A percentile compares a stretch with the other conserved stretches of the same genome.
phyloP scores from a whole-genome alignment of 2,797 vertebrate genomes.

The Rachycentron canadum region DNA sequence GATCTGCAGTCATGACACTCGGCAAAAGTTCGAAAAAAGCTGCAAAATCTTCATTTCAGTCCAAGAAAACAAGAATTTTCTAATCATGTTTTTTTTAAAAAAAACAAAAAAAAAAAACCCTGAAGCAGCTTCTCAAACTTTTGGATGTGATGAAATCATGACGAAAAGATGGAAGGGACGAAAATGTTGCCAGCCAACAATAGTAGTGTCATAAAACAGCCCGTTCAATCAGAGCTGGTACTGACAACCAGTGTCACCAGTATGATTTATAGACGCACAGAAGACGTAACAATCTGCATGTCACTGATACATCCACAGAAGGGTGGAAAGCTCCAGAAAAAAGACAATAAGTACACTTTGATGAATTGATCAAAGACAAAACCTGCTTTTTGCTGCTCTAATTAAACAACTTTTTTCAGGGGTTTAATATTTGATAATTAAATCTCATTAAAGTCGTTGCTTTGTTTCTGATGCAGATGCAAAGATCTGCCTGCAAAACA shows the following conservation, averaged over 20 bases:
- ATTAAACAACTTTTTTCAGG: neutral
- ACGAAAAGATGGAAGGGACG: neutral
- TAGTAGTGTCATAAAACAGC: neutral
- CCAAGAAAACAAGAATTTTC: neutral
- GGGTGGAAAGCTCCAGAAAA: neutral
- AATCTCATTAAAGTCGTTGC: neutral
- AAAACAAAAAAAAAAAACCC: no score
- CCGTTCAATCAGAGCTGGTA: neutral
- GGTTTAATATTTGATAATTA: neutral
- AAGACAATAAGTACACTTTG: neutral
- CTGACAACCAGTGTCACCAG: neutral
- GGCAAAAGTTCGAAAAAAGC: neutral
- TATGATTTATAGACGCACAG: neutral
- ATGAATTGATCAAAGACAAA: neutral
- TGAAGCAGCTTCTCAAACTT: neutral
- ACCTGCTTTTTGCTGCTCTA: neutral
- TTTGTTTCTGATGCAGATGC: neutral
- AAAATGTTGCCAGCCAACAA: neutral
- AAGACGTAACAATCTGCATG: neutral
- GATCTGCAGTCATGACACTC: neutral
- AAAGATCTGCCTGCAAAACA: neutral
- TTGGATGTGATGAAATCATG: neutral
- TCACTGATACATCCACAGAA: no score
- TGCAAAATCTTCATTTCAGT: neutral
- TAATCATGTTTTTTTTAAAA: no score